Conservation (phyloP, 1,140 invertebrate genomes). For the Lordiphosa mommai region DNA sequence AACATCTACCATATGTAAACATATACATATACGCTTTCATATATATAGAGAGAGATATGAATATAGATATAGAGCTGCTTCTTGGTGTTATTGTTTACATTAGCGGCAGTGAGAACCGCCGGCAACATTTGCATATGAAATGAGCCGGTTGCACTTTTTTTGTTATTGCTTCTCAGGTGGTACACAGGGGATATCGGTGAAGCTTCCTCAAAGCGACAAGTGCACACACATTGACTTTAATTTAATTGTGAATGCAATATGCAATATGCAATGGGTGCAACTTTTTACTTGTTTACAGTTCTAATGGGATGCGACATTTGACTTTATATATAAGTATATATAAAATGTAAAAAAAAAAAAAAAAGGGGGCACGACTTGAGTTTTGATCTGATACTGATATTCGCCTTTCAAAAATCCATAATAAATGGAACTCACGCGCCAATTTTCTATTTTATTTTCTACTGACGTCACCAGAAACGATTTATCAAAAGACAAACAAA, state of each 20-base stretch:
- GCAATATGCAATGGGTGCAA: slow-evolving; percentile 21
- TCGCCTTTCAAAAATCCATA: slow-evolving; percentile 23
- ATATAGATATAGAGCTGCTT: slow-evolving; percentile 7
- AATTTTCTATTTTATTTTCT: slow-evolving; percentile 6
- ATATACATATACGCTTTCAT: not conserved
- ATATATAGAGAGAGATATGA: not conserved
- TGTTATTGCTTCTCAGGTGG: no score
- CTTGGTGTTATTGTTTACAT: slow-evolving; percentile 35
- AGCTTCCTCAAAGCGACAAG: slow-evolving; percentile 32
- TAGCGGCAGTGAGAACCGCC: slow-evolving; percentile 20
- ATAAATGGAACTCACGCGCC: slow-evolving; percentile 45
- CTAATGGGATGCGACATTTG: slow-evolving; percentile 52
- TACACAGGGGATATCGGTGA: not conserved
- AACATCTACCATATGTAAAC: slow-evolving; percentile 1
- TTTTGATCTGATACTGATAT: slow-evolving; percentile 23
- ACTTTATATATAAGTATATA: slow-evolving; percentile 2
- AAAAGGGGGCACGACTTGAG: slow-evolving; percentile 23
- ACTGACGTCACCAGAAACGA: slow-evolving; percentile 40
- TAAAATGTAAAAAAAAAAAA: not conserved
- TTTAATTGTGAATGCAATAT: slow-evolving; percentile 14
- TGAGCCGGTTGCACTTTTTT: slow-evolving; percentile 27
- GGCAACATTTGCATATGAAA: slow-evolving; percentile 57
- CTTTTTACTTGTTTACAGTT: slow-evolving; percentile 39
- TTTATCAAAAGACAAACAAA: slow-evolving; percentile 32
- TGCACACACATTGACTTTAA: no score